phyloP scores from a whole-genome alignment of 2,888 invertebrate genomes.

The Sesia bembeciformis region DNA sequence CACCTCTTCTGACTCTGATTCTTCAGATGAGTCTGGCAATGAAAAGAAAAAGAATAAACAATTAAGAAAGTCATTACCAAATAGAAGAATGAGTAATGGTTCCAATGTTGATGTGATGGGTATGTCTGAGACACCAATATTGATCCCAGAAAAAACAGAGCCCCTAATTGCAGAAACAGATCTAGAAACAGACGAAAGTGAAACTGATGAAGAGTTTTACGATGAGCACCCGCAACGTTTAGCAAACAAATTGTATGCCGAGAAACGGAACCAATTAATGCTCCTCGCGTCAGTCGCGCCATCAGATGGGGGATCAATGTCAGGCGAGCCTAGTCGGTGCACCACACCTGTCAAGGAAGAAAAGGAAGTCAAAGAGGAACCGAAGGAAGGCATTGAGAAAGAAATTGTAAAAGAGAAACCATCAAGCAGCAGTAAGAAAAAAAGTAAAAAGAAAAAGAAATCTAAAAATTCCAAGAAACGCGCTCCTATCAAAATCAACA shows the following conservation, averaged over 20 bases:
- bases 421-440: constrained; percentile 75
- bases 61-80: constrained; percentile 43
- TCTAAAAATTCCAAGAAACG: constrained; percentile 59
- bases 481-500: constrained; percentile 75
- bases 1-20: constrained; percentile 69
- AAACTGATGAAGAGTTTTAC: constrained; percentile 92
- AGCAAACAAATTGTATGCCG: constrained; percentile 81
- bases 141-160: constrained; percentile 69
- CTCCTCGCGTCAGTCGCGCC: constrained; percentile 77
- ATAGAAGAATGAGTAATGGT: constrained; percentile 55
- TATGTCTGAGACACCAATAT: constrained; percentile 59
- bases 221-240: constrained; percentile 86
- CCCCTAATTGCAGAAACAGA: constrained; percentile 85
- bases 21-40: constrained; percentile 52
- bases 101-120: constrained; percentile 72
- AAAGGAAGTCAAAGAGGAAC: constrained; percentile 40
- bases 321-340: constrained; percentile 78
- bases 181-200: constrained; percentile 88
- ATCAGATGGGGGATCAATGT: constrained; percentile 70
- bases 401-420: constrained; percentile 67
- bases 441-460: constrained; percentile 79
- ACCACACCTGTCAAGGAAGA: constrained; percentile 71
- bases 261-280: constrained; percentile 82
- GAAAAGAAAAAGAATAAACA: constrained; percentile 61
- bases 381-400: background rate